Conservation (phyloP, 2,888 invertebrate genomes). For the Halocaridina rubra region DNA sequence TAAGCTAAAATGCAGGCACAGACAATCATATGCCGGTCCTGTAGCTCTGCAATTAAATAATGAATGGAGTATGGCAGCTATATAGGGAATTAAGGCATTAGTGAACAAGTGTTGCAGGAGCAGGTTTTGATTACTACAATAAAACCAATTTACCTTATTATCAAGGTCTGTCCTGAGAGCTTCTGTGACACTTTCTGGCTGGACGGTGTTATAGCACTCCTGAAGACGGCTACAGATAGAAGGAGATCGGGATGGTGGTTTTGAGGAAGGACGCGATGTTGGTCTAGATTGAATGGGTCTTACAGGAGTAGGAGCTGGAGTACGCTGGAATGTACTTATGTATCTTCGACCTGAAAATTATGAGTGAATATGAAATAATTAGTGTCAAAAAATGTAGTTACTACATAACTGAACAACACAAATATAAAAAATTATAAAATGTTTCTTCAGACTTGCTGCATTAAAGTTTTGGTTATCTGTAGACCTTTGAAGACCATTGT, state of each 20-base stretch:
- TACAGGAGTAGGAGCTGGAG: slow-evolving; percentile 21
- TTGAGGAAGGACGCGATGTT: slow-evolving; percentile 44
- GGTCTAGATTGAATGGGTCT: slow-evolving; percentile 18
- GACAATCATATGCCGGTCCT: no score
- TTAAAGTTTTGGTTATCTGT: no score
- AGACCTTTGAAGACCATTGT: no score
- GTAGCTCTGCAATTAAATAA: no score
- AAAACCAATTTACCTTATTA: slow-evolving; percentile 42
- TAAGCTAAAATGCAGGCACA: no score
- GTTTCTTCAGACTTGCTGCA: no score
- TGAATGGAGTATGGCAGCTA: no score
- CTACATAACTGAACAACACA: no score
- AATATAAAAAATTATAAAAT: no score
- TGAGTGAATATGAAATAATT: background rate
- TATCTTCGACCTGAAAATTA: slow-evolving; percentile 54
- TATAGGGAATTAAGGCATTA: no score
- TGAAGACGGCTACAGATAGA: slow-evolving; percentile 53
- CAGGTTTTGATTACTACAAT: background rate
- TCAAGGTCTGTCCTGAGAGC: slow-evolving; percentile 58
- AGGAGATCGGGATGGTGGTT: slow-evolving; percentile 46
- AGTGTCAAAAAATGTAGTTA: no score
- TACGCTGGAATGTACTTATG: slow-evolving; percentile 45
- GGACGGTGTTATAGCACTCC: slow-evolving; percentile 59
- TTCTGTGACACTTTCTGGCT: slow-evolving; percentile 38
- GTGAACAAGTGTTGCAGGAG: background rate